phyloP scores from a whole-genome alignment of 2,888 invertebrate species.

The Arrhopalites spinosus region DNA sequence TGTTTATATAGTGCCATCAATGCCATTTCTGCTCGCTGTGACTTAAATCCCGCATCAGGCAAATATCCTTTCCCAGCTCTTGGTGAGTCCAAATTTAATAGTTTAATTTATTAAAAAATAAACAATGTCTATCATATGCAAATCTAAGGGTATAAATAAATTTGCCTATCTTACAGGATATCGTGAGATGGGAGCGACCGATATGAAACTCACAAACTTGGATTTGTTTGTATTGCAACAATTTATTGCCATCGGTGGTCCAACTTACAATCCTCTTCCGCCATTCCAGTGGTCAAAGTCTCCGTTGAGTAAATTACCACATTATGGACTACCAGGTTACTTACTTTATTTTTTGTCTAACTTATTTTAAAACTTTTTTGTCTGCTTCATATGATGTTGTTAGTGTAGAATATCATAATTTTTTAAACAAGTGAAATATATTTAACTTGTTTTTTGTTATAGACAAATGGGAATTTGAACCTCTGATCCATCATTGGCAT shows the following conservation, averaged over 20 bases:
- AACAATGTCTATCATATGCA: neutral
- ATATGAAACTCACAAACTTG: conserved; percentile 64
- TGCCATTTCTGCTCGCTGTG: conserved; percentile 72
- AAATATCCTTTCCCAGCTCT: conserved; percentile 71
- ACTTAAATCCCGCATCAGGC: conserved; percentile 74
- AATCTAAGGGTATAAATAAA: neutral
- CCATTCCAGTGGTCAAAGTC: conserved; percentile 79
- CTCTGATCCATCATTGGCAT: conserved; percentile 66
- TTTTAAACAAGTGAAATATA: too few relatives aligned
- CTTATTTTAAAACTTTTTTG: too few relatives aligned
- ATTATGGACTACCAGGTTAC: conserved; percentile 75
- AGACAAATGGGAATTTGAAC: conserved; percentile 74
- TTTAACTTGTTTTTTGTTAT: too few relatives aligned
- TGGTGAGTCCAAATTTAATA: too few relatives aligned
- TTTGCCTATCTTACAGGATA: conserved; percentile 62
- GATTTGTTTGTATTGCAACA: conserved; percentile 53
- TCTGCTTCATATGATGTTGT: too few relatives aligned
- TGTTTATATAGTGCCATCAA: conserved; percentile 68
- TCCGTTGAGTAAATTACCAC: conserved; percentile 67
- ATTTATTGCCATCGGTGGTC: conserved; percentile 57
- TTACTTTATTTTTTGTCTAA: too few relatives aligned
- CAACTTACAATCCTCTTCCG: conserved; percentile 68
- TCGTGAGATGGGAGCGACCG: conserved; percentile 71
- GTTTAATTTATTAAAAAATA: neutral
- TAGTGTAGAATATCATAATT: too few relatives aligned